phyloP scores from a whole-genome alignment of 2,888 invertebrate species.

The Bibio marci region DNA sequence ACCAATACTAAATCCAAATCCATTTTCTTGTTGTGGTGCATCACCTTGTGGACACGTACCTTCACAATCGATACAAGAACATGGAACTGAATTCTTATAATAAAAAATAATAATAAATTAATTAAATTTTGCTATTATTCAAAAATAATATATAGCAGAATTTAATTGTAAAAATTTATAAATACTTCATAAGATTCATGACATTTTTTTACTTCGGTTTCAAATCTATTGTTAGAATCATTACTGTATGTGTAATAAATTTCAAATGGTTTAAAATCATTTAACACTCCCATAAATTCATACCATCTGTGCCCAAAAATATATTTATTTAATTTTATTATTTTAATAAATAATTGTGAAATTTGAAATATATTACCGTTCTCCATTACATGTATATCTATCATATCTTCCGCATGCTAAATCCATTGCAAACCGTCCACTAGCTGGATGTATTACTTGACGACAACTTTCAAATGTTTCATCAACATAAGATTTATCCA shows the following conservation, averaged over 20 bases:
- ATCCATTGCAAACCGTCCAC: slow-evolving; percentile 56
- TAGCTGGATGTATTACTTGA: slow-evolving; percentile 56
- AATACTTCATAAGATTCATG: slow-evolving; percentile 33
- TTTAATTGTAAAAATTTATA: not conserved
- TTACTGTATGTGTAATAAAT: slow-evolving; percentile 37
- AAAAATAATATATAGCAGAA: not conserved
- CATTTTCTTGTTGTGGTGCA: slow-evolving; percentile 26
- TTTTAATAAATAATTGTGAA: too few relatives aligned
- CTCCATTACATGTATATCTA: slow-evolving; percentile 47
- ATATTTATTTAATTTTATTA: too few relatives aligned
- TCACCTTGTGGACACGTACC: slow-evolving; percentile 38
- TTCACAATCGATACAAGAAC: slow-evolving; percentile 64
- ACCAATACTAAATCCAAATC: slow-evolving; percentile 34
- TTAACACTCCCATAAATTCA: slow-evolving; percentile 40
- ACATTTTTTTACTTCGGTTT: slow-evolving; percentile 34
- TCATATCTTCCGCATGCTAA: slow-evolving; percentile 55
- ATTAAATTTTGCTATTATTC: not conserved
- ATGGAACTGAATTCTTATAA: slow-evolving; percentile 36
- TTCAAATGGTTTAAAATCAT: slow-evolving; percentile 42
- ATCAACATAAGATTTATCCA: slow-evolving; percentile 6
- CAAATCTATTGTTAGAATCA: slow-evolving; percentile 28
- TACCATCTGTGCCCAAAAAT: slow-evolving; percentile 38
- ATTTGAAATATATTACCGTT: slow-evolving; percentile 20
- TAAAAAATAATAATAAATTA: slow-evolving; percentile 10
- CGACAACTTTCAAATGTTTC: slow-evolving; percentile 54